Evolutionary conservation across 2,888 invertebrate genomes (phyloP), one percentile per base, ranked within the genome.

Genomic region (Subacronicta megacephala): DNA sequence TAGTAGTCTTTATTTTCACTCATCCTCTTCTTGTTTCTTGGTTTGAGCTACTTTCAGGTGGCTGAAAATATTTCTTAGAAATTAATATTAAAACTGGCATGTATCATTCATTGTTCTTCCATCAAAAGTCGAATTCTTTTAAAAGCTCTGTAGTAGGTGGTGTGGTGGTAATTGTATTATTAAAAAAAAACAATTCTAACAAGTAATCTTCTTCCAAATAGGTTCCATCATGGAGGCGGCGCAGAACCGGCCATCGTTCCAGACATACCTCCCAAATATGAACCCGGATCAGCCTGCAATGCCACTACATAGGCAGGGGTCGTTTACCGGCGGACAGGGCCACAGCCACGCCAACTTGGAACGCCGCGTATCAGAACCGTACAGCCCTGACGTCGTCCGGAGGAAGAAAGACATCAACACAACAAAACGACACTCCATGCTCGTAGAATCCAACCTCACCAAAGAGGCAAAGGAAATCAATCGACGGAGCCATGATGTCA

Each of bases 181-280:
- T n/a, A n/a, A n/a, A n/a, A n/a, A 31, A 17, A 18, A 20, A 17
- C 29, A 38, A 10, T 26, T 26, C 4, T 62, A 20, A 56, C 12
- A 0, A 31, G 0, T 3, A 7, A 17, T 0, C 0, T 62, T 53
- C 38, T 40, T 44, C 23, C 16, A 38, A 58, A 64, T 59, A 87
- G 96, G 95, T 76, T 96, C 96, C 29, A 96, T 96, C 77, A 96
- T 96, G 90, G 96, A 96, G 79, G 96, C 96, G 5, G 95, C 96
- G 10, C 96, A 96, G 78, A 96, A 96, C 73, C 80, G 93, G 50
- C 94, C 94, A 10, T 89, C 94, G 20, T 94, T 94, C 87, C 94
- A 94, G 77, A 94, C 94, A 0, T 94, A 94, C 77, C 80, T 94
- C 6, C 92, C 94, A 5, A 91, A 83, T 61, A 54, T 84, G 53